Evolutionary conservation across 2,888 invertebrate genomes (phyloP), one percentile per base, ranked within the genome.

Genomic region (Noctua fimbriata): DNA sequence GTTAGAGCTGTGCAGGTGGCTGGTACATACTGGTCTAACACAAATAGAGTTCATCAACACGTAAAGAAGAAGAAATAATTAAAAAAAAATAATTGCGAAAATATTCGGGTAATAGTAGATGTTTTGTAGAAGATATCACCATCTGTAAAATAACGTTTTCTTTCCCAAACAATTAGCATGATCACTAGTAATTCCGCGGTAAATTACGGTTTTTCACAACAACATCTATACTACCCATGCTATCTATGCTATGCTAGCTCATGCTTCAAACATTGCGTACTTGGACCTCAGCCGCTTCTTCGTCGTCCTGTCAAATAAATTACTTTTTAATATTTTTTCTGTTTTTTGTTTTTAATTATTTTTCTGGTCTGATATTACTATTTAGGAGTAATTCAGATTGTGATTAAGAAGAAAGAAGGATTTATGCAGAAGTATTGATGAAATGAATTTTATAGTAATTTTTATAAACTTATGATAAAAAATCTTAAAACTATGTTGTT

Each of bases 231-330:
- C 87, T 82, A 84, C 73, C 74, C 77, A 82, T 71, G 79, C 82
- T 52, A 44, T 58, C 58, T 16, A 67, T 66, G 78, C 84, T 90
- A 89, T 55, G 80, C 86, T 89, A 92, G 74, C 75, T 83, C 91
- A 92, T 90, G 90, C 91, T 82, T 90, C 90, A 91, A 88, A 86
- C 87, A 87, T 89, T 90, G 85, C 88, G 85, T 92, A 92, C 92
- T 89, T 90, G 88, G 72, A 76, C 84, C 78, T 82, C 89, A 74
- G 87, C 82, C 73, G 82, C 66, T 21, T 88, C 90, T 84, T 90
- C 92, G 36, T 86, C 88, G 76, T 92, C 92, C 92, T 92, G 92
- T 88, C 87, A 72, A 89, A 89, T 88, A 89, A 89, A 89, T 86
- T 75, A 18, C 70, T 81, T 70, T 89, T 89, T 84, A 84, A 85